Evolutionary conservation across 2,888 invertebrate species (phyloP).

Genomic region (Rotaria magnacalcarata): DNA sequence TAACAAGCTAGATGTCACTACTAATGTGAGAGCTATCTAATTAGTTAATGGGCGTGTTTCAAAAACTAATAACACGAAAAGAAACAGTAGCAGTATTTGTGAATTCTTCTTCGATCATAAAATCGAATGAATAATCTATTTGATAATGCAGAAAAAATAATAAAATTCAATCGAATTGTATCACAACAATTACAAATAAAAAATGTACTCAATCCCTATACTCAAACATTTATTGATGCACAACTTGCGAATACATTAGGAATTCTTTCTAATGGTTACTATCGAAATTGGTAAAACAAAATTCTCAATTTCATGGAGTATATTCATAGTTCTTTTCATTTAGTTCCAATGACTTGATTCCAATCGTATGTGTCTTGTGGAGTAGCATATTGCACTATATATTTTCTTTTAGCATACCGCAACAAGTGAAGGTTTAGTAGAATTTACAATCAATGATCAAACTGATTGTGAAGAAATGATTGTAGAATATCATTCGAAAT

Average conservation of each 20-base stretch:
- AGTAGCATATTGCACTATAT: background rate
- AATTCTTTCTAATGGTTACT: background rate
- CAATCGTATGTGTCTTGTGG: background rate
- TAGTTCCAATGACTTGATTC: background rate
- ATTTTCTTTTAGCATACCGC: background rate
- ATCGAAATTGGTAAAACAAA: background rate
- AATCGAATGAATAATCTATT: background rate
- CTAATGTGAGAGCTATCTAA: too few relatives aligned
- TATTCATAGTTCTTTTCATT: background rate
- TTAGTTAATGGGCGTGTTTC: too few relatives aligned
- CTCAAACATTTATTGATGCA: background rate
- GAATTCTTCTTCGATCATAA: too few relatives aligned
- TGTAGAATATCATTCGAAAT: background rate
- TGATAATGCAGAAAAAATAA: conserved; percentile 2
- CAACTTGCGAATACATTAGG: background rate
- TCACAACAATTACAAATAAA: background rate
- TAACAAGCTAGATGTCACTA: too few relatives aligned
- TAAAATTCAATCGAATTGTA: background rate
- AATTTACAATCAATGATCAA: background rate
- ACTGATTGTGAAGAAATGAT: background rate
- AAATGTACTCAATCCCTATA: background rate
- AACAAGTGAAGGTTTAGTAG: background rate
- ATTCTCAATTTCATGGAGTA: background rate
- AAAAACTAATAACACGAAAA: too few relatives aligned
- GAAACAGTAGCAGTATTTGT: too few relatives aligned